A percentile compares a stretch with the other conserved stretches of the same genome.
Conservation (phyloP, 2,797 vertebrate genomes). For the Morus bassanus region DNA sequence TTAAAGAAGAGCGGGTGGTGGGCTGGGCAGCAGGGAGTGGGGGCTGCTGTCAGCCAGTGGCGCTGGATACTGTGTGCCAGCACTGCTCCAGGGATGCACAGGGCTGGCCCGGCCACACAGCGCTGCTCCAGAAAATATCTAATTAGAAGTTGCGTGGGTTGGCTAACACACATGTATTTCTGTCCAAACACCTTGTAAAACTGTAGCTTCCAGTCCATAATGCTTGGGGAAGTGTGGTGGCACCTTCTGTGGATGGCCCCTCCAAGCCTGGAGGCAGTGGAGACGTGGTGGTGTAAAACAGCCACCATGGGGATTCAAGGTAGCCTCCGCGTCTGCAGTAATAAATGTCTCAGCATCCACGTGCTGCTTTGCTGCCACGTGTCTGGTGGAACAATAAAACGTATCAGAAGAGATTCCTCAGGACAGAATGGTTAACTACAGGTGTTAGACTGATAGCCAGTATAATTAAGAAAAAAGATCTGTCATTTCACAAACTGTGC, state of each 20-base stretch:
- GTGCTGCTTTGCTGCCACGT: background rate
- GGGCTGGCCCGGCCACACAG: background rate
- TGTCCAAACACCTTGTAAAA: background rate
- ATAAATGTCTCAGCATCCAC: background rate
- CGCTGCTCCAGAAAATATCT: background rate
- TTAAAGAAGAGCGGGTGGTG: background rate
- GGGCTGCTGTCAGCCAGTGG: background rate
- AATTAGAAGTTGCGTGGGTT: background rate
- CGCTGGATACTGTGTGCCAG: background rate
- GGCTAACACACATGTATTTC: background rate
- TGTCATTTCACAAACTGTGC: conserved; percentile 48
- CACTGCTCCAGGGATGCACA: background rate
- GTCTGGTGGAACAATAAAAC: conserved; percentile 17
- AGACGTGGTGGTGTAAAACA: accelerated
- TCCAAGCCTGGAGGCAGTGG: background rate
- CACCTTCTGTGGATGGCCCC: accelerated
- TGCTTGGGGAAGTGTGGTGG: background rate
- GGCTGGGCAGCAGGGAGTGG: background rate
- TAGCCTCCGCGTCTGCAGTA: accelerated
- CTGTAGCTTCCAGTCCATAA: background rate
- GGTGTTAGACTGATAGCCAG: conserved; percentile 39
- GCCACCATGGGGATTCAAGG: accelerated
- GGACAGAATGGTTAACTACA: conserved; percentile 56
- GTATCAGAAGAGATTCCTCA: conserved; percentile 21
- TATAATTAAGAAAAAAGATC: conserved; percentile 61